phyloP scores from a whole-genome alignment of 1,140 invertebrate species.

The Drosophila parvula region DNA sequence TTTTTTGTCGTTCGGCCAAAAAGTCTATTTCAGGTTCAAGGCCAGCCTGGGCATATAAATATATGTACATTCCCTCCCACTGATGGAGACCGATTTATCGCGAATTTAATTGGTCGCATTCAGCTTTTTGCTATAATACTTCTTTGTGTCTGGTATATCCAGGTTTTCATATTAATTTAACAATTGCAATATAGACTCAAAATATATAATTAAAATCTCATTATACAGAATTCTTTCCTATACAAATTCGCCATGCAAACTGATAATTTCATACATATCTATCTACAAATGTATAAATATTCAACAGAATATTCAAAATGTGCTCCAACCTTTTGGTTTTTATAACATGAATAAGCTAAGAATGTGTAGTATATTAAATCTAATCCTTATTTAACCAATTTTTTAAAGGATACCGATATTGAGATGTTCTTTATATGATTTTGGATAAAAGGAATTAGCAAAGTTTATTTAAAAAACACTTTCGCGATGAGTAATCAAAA shows the following conservation, averaged over 20 bases:
- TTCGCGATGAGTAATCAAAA: not conserved
- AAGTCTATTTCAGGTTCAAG: slow-evolving; percentile 60
- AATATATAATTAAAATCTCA: not conserved
- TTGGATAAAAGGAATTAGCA: not conserved
- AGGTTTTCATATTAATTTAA: not conserved
- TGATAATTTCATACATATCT: not conserved
- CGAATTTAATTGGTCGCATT: not conserved
- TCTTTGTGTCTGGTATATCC: not conserved
- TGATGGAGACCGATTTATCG: not conserved
- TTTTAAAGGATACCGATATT: too few species aligned
- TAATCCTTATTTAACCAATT: too few species aligned
- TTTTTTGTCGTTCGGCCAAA: not conserved
- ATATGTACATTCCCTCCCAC: slow-evolving; percentile 1
- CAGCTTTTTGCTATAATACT: too few species aligned
- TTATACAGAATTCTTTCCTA: not conserved
- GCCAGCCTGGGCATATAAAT: slow-evolving; percentile 33
- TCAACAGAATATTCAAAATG: not conserved
- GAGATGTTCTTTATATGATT: too few species aligned
- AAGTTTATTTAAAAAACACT: not conserved
- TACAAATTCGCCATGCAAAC: not conserved
- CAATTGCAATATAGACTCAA: not conserved
- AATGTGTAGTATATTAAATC: too few species aligned
- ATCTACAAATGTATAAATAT: not conserved
- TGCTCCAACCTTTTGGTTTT: not conserved
- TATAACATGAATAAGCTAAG: too few species aligned